These are phyloP conservation scores for Fregetta grallaria DNA, from an alignment of 2,113 vertebrate genomes.

Conservation along the genomic window DNA sequence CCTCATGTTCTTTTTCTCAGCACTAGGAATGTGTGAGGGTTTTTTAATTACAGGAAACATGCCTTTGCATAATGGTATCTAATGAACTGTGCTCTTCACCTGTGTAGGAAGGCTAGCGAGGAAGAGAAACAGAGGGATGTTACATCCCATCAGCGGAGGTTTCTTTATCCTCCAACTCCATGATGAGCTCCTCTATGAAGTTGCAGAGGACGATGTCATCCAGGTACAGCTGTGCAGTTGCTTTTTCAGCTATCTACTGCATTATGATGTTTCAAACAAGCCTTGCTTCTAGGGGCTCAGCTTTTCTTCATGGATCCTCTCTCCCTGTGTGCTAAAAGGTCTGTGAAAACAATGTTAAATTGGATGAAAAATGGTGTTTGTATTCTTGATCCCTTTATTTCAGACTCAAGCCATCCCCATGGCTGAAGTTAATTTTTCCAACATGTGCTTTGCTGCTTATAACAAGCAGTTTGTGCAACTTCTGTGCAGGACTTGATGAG, in stretches of 20 bases:
- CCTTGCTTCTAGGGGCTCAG: neutral
- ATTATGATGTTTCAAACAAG: neutral
- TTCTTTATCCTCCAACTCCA: constrained; percentile 95
- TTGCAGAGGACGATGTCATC: constrained; percentile 86
- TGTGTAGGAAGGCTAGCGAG: constrained; percentile 43
- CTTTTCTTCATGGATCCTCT: neutral
- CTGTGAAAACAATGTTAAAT: neutral
- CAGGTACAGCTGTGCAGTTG: constrained; percentile 76
- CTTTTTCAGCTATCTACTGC: neutral
- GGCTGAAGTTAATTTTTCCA: neutral
- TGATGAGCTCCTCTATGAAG: constrained; percentile 95
- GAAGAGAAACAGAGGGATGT: constrained; percentile 32
- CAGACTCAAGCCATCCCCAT: neutral
- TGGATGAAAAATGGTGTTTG: neutral
- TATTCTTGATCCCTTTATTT: neutral
- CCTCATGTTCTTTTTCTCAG: neutral
- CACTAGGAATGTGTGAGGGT: neutral
- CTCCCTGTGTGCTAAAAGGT: neutral
- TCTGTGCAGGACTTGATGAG: neutral
- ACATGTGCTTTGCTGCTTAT: neutral
- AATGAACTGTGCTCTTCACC: neutral
- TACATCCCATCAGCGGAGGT: constrained; percentile 74
- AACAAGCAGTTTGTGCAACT: neutral
- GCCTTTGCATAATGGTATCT: neutral
- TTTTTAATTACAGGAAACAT: neutral